Base-by-base conservation (phyloP, 2,113 vertebrate species). In the Mola mola region DNA sequence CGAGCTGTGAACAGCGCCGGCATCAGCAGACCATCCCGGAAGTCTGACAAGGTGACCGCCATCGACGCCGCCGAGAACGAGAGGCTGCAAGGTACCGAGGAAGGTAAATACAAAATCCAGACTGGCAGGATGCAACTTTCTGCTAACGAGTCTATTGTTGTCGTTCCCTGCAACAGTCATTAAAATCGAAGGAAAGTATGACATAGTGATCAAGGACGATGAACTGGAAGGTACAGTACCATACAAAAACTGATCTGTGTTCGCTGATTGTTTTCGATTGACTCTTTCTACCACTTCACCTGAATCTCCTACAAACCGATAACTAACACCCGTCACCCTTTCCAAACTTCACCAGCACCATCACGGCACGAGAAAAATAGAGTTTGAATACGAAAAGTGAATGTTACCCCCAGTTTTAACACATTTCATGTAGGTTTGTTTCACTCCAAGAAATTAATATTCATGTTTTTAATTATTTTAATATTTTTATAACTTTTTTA, bases 1-100 rank as follows among this genome's bases (percentile, higher is more conserved):
- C 75, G 96, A 40, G 97, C 95, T 0, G 93, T 98, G 70, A 99
- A 99, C 86, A 96, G 82, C 0, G 87, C 92, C 0, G 97, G 97
- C 11, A 73, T 95, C 51, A 96, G 97, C 89, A 91, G 93, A n/a
- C 91, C 96, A 0, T 99, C 97, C n/a, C 90, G 96, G 52, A 81
- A 86, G 58, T 96, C 96, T 0, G 89, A 93, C 8, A 88, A 93
- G 0, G 94, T 98, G 62, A 93, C 92, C 4, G 94, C 97, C 1
- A 87, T 95, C 0, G 96, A 97, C 25, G 81, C 94, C 0, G 29
- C 80, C 6, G 97, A 98, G 76, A 90, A 90, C 59, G 89, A 90
- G 22, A 91, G 93, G 66, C 81, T 94, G 75, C 93, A 96, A 90
- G 93, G 96, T 96, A 89, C 51, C 12, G 80, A 83, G 0, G 80